Base-by-base conservation (phyloP, 2,888 invertebrate species). In the Dolichomitus sp. region DNA sequence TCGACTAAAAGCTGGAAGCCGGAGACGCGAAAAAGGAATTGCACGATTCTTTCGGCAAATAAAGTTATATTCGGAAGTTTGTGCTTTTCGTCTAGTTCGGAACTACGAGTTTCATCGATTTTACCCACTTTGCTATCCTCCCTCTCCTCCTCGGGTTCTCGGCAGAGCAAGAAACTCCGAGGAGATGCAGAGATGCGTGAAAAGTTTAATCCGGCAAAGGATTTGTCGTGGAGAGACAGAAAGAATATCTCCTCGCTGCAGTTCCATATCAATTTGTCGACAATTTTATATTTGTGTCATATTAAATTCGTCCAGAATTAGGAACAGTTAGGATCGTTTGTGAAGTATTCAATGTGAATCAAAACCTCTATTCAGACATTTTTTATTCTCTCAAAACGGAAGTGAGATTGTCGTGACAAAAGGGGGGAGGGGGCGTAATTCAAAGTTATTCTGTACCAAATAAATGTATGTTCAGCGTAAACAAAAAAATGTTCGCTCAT, bases 121-220 rank as follows among this genome's bases (percentile, higher is more conserved):
- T 76, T 19, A 63, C 40, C 61, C 73, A 81, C 50, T 81, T 81
- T 77, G 50, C 72, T 45, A 52, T 69, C 63, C 63, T 57, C 42
- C 17, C 57, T 27, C 45, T 9, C 37, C 9, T 33, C 33, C 4
- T 33, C 33, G 23, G 23, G 23, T n/a, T 33, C 6, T 14, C 17
- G 23, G 30, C 50, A 19, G 37, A 61, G 42, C 42, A 5, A 42
- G 30, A 54, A 54, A 65, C 54, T 54, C 19, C 57, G 72, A 57
- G 70, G 57, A 52, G 66, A 59, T 76, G 69, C 80, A 76, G 57
- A 66, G 76, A 81, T 72, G 76, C 72, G 76, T 81, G 69, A 81
- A 77, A 77, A 77, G 72, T 77, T 76, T 77, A 77, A 77, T 77
- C 72, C 76, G 61, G 68, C 57, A 57, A 66, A 81, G 65, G 75